These are phyloP conservation scores for Drosophila kambysellisi DNA, from an alignment of 2,888 invertebrate genomes.

Conservation along the genomic window DNA sequence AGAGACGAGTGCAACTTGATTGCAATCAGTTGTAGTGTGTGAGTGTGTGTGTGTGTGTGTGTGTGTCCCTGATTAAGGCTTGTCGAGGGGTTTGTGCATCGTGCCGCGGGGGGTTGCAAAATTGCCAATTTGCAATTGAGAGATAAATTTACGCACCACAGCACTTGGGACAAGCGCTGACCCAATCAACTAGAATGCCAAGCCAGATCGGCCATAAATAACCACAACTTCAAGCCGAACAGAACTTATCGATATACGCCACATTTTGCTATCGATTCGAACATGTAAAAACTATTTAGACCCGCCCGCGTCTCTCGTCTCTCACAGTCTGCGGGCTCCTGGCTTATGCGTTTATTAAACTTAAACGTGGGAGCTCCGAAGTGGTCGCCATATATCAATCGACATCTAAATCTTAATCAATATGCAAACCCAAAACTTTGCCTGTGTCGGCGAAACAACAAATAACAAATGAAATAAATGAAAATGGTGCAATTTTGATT, in stretches of 20 bases:
- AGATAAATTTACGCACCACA: slow-evolving; percentile 71
- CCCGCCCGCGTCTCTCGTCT: background rate
- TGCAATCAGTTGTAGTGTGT: slow-evolving; percentile 54
- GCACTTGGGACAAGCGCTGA: slow-evolving; percentile 57
- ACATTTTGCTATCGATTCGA: slow-evolving; percentile 32
- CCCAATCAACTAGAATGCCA: slow-evolving; percentile 68
- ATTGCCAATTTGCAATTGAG: slow-evolving; percentile 50
- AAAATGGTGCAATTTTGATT: slow-evolving; percentile 83
- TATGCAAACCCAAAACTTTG: slow-evolving; percentile 50
- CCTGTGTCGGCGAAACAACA: slow-evolving; percentile 68
- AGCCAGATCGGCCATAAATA: slow-evolving; percentile 25
- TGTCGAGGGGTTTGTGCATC: slow-evolving; percentile 27
- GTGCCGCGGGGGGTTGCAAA: slow-evolving; percentile 58
- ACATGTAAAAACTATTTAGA: slow-evolving; percentile 49
- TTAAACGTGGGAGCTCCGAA: slow-evolving; percentile 74
- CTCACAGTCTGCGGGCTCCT: background rate
- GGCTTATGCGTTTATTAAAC: slow-evolving; percentile 39
- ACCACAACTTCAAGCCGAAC: slow-evolving; percentile 14
- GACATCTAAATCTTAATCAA: slow-evolving; percentile 48
- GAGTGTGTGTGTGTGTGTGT: slow-evolving; percentile 6
- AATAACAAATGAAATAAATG: slow-evolving; percentile 64
- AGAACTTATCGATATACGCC: slow-evolving; percentile 36
- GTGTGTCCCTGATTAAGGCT: slow-evolving; percentile 60
- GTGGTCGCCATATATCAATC: slow-evolving; percentile 68
- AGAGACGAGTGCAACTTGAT: slow-evolving; percentile 59